Evolutionary conservation across 2,888 invertebrate genomes (phyloP), one percentile per base, ranked within the genome.

Genomic region (Falcaria lacertinaria): DNA sequence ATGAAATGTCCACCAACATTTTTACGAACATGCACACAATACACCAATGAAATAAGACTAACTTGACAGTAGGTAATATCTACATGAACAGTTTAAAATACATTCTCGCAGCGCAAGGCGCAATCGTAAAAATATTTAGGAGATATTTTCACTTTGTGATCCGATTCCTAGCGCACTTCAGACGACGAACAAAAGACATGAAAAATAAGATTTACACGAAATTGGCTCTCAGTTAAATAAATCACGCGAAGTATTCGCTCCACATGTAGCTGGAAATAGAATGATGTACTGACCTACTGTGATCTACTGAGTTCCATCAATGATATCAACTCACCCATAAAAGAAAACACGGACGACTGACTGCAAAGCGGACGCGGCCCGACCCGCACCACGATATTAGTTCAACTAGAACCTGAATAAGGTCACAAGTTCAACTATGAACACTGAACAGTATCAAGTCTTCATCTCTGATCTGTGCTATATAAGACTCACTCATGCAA

Each of bases 291-390:
- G 33, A 36, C 16, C 16, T 19, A 25, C 28, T 15, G 13, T 32
- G 42, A 36, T 33, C 38, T 39, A 41, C 39, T 34, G 42, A 40
- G 48, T 50, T 54, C 54, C 55, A 57, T 58, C 58, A 66, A 52
- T 47, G 43, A 58, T 54, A 54, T 50, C 48, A 63, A 79, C 80
- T 80, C 74, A 80, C 81, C 78, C 80, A 81, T 80, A 69, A 63
- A 71, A 61, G 54, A 60, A 65, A 37, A 55, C 58, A 68, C 62
- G 67, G 68, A 56, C 60, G 67, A 69, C 53, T 68, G 68, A 62
- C 62, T 69, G 50, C 47, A 54, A 54, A 60, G 56, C 71, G 66
- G 76, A 74, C 66, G 67, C 67, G 66, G 69, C 59, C 60, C 56
- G 57, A 57, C 61, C 64, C 53, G 54, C 59, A 57, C 64, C 56